These are phyloP conservation scores for Clarias pachynema DNA, from an alignment of 2,797 vertebrate species.

Conservation along the genomic window DNA sequence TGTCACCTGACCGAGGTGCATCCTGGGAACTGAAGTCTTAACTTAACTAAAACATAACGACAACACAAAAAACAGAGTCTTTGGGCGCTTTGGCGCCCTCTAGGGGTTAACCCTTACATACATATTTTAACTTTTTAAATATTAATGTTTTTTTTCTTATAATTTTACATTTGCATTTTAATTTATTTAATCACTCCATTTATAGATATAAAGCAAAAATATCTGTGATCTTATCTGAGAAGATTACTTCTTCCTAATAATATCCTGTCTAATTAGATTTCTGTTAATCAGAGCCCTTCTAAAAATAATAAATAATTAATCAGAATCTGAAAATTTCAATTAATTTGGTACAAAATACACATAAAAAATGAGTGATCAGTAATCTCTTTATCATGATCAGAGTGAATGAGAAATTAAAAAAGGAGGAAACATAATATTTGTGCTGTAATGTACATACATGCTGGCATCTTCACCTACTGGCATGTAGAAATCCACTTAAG, in stretches of 20 bases:
- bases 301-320: slow-evolving; percentile 5
- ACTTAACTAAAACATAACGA: no score
- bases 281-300: background rate
- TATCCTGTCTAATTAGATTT: slow-evolving; percentile 10
- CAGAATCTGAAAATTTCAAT: background rate
- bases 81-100: no score
- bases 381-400: background rate
- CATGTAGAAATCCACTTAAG: background rate
- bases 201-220: background rate
- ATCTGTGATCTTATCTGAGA: background rate
- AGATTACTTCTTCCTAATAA: slow-evolving; percentile 15
- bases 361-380: background rate
- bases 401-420: no score
- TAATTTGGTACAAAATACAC: background rate
- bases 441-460: no score
- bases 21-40: no score
- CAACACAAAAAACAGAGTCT: no score
- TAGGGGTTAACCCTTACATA: no score
- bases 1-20: no score
- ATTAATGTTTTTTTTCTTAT: background rate
- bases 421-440: no score
- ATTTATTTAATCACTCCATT: background rate
- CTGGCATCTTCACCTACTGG: no score
- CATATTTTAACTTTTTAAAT: background rate
- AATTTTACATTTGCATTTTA: background rate